Evolutionary conservation across 2,888 invertebrate species (phyloP), one percentile per base, ranked within the genome.

Genomic region (Phlogophora meticulosa): DNA sequence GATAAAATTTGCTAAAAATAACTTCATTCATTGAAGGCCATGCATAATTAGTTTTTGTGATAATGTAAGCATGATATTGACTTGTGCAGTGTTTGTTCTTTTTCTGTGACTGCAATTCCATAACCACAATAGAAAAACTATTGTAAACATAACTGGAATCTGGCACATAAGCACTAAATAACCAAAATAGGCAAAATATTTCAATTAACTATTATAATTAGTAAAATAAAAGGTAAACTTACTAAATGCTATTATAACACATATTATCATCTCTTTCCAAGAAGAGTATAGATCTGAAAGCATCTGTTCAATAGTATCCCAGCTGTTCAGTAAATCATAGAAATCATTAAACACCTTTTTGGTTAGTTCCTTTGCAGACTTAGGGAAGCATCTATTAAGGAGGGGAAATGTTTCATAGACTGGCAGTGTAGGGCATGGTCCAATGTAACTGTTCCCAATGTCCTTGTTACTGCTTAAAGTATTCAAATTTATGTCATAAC

Each of bases 251-350:
- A 98, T 93, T 72, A 97, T 97, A 60, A 98, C 97, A 85, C 99
- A 96, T 40, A 97, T 97, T 56, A 98, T 96, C 93, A 99, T 98
- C 90, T 98, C 97, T 85, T 96, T 97, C 98, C 98, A 98, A 43
- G 98, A 98, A 70, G 97, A 97, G 88, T 98, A 98, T 9, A 99
- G 95, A 93, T 99, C 99, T 56, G 97, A 97, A 40, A 99, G 94
- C 90, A 98, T 97, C 93, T 98, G 98, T 91, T 98, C 98, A 82
- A 98, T 96, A 38, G 97, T 96, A 89, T 98, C 98, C 97, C 98
- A 98, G 82, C 97, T 97, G 88, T 99, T 98, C 49, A 99, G 96
- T 83, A 98, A 95, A 7, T 97, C 97, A 92, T 98, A 98, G 81
- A 98, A 96, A 88, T 98, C 97, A 55, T 95, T 96, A 69, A 97